Evolutionary conservation across 2,113 vertebrate genomes (phyloP), one percentile per base, ranked within the genome.

Genomic region (Scartelaos histophorus): DNA sequence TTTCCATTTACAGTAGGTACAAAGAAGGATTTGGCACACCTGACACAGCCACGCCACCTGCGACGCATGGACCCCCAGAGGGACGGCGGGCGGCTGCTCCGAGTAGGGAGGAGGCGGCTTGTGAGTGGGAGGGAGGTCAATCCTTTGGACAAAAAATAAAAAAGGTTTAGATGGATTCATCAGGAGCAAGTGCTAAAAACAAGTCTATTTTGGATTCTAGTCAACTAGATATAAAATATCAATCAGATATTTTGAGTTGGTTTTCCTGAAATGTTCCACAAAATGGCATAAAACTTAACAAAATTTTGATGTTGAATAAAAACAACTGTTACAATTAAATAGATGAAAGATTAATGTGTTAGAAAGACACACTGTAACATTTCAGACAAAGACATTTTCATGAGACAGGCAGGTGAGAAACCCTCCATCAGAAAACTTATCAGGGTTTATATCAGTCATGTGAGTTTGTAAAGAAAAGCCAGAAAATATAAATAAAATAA

Each of bases 111-210:
- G 92, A n/a, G 93, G 93, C 0, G 92, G 92, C 73, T 94, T 94
- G 89, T 94, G 93, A 67, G 93, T 94, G 34, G 93, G 93, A 70
- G 93, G 93, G 82, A 94, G 93, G 82, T 94, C 93, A 87, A 94
- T 94, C 70, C 93, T 94, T 86, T 46, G 70, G 62, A 81, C 60
- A 47, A 2, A 69, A 25, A 79, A 54, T 75, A 43, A 45, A 49
- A 47, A 49, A 76, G 22, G 43, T 24, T 69, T 46, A 16, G 45
- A 66, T 43, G 38, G 15, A 74, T 17, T 10, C 34, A 24, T 15
- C 15, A 60, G 51, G 56, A 25, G 29, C 11, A 24, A 58, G 7
- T 24, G 56, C 53, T 51, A 0, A 71, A 61, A 29, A 38, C 49
- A 46, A 73, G 38, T 43, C 38, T 43, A 43, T 43, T 43, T 10